phyloP scores from a whole-genome alignment of 37 sponge, comb jelly and placozoan genomes.

The Dysidea cf. avara region DNA sequence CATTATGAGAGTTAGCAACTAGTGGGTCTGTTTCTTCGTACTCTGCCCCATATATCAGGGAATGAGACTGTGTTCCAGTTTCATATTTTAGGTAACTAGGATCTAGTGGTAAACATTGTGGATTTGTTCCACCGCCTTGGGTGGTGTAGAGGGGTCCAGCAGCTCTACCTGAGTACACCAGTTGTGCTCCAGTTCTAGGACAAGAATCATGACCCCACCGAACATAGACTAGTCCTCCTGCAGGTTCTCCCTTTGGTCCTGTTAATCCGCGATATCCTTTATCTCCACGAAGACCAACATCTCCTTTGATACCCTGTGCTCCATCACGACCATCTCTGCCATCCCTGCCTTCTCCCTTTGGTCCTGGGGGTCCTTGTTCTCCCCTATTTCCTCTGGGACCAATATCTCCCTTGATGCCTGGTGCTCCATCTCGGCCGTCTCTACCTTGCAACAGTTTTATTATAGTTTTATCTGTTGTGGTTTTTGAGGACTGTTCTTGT shows the following conservation, averaged over 20 bases:
- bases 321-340: constrained; percentile 11
- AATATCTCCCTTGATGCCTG: not conserved
- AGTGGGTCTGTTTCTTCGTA: constrained; percentile 4
- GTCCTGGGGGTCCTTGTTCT: constrained; percentile 26
- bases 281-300: too few relatives aligned
- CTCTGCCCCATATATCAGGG: constrained; percentile 37
- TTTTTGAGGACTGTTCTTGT: too few relatives aligned
- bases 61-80: constrained; percentile 7
- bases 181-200: constrained; percentile 8
- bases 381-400: constrained; percentile 16
- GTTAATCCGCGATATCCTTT: constrained; percentile 13
- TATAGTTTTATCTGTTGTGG: too few relatives aligned
- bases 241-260: too few relatives aligned
- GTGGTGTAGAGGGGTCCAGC: too few relatives aligned
- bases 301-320: constrained; percentile 9
- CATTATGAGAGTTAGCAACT: not conserved
- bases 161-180: constrained; percentile 16
- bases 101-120: constrained; percentile 42
- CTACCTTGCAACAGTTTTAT: too few relatives aligned
- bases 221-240: too few relatives aligned
- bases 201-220: too few relatives aligned
- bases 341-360: too few relatives aligned
- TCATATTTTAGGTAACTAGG: constrained; percentile 5
- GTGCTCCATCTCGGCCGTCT: constrained; percentile 3
- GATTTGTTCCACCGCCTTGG: constrained; percentile 53